Percentiles rank a stretch among this genome's conserved stretches.
Conservation (phyloP, 1,140 invertebrate species). For the Chrysomallon squamiferum region DNA sequence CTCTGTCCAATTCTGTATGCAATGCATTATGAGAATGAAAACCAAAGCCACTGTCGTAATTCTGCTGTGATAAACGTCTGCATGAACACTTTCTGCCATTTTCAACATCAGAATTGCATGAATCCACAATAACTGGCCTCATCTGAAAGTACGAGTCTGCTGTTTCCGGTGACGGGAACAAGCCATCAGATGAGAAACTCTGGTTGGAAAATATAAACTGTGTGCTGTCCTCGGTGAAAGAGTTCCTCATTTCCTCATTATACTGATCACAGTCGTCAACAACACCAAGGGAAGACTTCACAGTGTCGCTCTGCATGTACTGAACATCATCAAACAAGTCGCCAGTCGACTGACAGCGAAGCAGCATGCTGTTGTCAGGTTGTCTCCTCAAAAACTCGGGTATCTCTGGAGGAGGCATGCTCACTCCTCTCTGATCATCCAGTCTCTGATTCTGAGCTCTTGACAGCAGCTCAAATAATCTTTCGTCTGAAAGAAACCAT, state of each 20-base stretch:
- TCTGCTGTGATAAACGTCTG: no score
- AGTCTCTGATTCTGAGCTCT: constrained; percentile 76
- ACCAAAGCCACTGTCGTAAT: no score
- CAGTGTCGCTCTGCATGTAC: constrained; percentile 23
- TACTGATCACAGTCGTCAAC: background rate
- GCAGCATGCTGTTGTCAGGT: constrained; percentile 7
- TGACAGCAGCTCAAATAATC: constrained; percentile 74
- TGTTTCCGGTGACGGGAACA: constrained; percentile 24
- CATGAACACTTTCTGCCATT: background rate
- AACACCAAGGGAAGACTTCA: constrained; percentile 8
- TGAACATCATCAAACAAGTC: constrained; percentile 29
- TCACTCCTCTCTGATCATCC: constrained; percentile 80
- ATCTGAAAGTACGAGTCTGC: constrained; percentile 30
- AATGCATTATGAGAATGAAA: no score
- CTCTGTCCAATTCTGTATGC: no score
- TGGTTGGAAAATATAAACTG: constrained; percentile 16
- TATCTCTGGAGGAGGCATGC: constrained; percentile 45
- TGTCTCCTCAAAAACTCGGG: constrained; percentile 25
- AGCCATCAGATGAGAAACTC: constrained; percentile 35
- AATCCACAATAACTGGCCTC: constrained; percentile 23
- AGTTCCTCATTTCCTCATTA: background rate
- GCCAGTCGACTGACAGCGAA: constrained; percentile 14
- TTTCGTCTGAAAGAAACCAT: constrained; percentile 43
- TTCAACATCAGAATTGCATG: background rate
- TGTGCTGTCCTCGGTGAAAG: constrained; percentile 5